Conservation (phyloP, 2,113 vertebrate genomes). For the Bos indicus region DNA sequence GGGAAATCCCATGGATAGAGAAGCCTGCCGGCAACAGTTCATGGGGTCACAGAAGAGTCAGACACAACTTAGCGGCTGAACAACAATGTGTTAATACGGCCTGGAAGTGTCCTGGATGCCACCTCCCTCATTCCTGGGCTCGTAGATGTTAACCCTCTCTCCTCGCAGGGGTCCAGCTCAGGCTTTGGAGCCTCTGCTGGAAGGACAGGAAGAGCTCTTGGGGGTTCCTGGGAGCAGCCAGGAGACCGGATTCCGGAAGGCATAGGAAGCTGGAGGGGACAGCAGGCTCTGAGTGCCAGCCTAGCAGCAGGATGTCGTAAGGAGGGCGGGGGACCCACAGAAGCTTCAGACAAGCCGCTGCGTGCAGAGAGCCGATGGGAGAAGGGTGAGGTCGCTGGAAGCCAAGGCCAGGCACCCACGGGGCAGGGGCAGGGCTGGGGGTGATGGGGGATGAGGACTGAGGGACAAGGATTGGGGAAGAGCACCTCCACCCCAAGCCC, state of each 20-base stretch:
- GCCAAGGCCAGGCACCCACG: not conserved
- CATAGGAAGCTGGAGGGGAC: not conserved
- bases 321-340: not conserved
- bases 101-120: not conserved
- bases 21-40: not conserved
- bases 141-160: too few relatives aligned
- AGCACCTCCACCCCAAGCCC: not conserved
- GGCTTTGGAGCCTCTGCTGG: not conserved
- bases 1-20: not conserved
- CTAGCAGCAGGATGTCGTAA: rapidly evolving
- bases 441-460: not conserved
- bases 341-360: not conserved
- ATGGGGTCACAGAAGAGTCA: not conserved
- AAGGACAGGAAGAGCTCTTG: too few relatives aligned
- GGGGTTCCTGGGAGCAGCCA: not conserved
- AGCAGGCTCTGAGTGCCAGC: not conserved
- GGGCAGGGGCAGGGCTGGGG: not conserved
- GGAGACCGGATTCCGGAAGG: not conserved
- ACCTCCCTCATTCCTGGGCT: not conserved
- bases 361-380: rapidly evolving
- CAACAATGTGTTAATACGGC: not conserved
- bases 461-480: too few relatives aligned
- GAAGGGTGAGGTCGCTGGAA: not conserved
- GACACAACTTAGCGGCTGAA: not conserved
- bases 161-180: rapidly evolving